phyloP scores from a whole-genome alignment of 2,113 vertebrate species.

The Callopanchax toddi region DNA sequence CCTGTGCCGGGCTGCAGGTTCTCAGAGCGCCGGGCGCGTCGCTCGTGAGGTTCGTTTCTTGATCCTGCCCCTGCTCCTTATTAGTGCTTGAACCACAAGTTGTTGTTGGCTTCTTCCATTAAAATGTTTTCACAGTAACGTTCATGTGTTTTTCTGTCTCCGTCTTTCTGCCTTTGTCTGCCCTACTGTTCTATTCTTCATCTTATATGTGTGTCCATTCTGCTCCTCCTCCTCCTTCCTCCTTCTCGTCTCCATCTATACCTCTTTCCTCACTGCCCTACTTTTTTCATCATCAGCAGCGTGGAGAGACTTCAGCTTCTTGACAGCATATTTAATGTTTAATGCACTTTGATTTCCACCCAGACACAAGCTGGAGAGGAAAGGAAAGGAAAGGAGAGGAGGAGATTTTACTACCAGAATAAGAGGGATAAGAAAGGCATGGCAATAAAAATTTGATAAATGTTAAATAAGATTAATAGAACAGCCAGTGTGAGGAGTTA shows the following conservation, averaged over 20 bases:
- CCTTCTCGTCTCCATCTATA: constrained; percentile 54
- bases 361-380: constrained; percentile 69
- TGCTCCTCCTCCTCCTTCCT: constrained; percentile 44
- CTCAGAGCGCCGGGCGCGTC: too few species aligned
- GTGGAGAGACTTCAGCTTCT: constrained; percentile 76
- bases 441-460: constrained; percentile 12
- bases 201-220: constrained; percentile 59
- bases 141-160: constrained; percentile 11
- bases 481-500: too few species aligned
- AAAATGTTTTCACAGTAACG: constrained; percentile 35
- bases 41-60: too few species aligned
- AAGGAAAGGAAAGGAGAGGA: constrained; percentile 23
- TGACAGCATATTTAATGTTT: constrained; percentile 92
- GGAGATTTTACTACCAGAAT: constrained; percentile 36
- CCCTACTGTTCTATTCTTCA: constrained; percentile 19
- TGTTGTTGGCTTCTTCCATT: not conserved
- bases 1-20: too few species aligned
- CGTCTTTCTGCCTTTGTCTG: constrained; percentile 27
- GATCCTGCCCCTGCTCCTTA: too few species aligned
- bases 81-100: too few species aligned
- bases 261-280: constrained; percentile 77
- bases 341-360: constrained; percentile 93
- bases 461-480: not conserved
- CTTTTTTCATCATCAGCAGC: constrained; percentile 73
- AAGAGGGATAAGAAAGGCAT: constrained; percentile 20